A percentile compares a stretch with the other conserved stretches of the same genome.
These are phyloP conservation scores for Argynnis bischoffii DNA, from an alignment of 2,888 invertebrate species.

Conservation along the genomic window DNA sequence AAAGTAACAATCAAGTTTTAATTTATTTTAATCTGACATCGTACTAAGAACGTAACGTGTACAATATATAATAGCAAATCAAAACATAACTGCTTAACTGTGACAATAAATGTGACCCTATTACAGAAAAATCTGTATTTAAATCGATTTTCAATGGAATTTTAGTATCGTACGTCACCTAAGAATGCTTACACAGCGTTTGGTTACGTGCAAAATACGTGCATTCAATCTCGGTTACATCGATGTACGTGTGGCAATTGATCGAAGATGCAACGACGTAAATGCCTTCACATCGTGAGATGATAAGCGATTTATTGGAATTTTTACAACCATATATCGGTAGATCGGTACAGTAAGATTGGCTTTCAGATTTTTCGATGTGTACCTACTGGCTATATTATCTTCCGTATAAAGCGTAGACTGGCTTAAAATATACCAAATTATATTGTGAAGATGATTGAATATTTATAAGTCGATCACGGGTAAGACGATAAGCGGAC, in stretches of 20 bases:
- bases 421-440: no score
- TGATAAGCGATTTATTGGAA: slow-evolving; percentile 33
- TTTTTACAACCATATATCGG: slow-evolving; percentile 21
- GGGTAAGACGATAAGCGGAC: no score
- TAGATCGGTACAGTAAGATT: neutral
- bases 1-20: no score
- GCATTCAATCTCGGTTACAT: slow-evolving; percentile 28
- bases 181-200: slow-evolving; percentile 33
- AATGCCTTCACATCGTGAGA: slow-evolving; percentile 26
- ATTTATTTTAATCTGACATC: neutral
- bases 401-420: no score
- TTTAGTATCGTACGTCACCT: slow-evolving; percentile 20
- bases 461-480: no score
- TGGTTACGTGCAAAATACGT: slow-evolving; percentile 32
- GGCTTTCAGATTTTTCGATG: no score
- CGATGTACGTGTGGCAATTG: slow-evolving; percentile 34
- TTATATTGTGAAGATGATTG: no score
- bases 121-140: slow-evolving; percentile 25
- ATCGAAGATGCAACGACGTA: slow-evolving; percentile 32
- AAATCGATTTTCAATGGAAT: slow-evolving; percentile 33
- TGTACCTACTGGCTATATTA: no score
- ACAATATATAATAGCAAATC: neutral
- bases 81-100: slow-evolving; percentile 26
- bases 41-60: slow-evolving; percentile 15
- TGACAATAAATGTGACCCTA: slow-evolving; percentile 32